Base-by-base conservation (phyloP, 2,888 invertebrate species). In the Pachliopta kotzebuea region DNA sequence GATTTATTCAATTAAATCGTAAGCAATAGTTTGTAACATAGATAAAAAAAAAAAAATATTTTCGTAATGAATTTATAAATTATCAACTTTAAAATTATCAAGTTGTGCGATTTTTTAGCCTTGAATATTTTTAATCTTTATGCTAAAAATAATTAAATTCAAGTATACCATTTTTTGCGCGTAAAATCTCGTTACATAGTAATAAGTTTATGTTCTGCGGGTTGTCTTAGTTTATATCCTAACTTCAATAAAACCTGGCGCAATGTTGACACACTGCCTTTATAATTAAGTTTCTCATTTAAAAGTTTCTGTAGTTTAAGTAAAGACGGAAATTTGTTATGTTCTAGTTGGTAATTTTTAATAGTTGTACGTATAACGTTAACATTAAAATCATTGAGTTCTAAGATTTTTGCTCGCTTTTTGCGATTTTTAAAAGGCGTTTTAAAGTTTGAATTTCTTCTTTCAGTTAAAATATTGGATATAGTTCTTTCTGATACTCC, bases 251-350 rank as follows among this genome's bases (percentile, higher is more conserved):
- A 21, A 52, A 52, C 37, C 60, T 55, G 42, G 23, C 59, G 6
- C 58, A 31, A 37, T 24, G 23, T 31, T 26, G 49, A 26, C 14
- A 52, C 50, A 52, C 50, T 23, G 9, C 50, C 50, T 52, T 52
- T 52, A 21, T 52, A 52, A n/a, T 52, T 52, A 52, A 52, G 50
- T 21, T 52, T 52, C 50, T 52, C 50, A 21, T 21, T 52, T 52
- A 52, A 52, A 20, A 52, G 50, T 23, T 52, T 52, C 50, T 52
- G 20, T 23, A 52, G 21, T 52, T 52, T 52, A 52, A 52, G 21
- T 23, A 52, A 8, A 52, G 50, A 21, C 2, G 50, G 50, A 21
- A 52, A 52, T 21, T 52, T 52, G 21, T 52, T 21, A 21, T 52
- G 50, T 52, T 52, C 50, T 4, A 52, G 50, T 55, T 55, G 29